phyloP scores from a whole-genome alignment of 2,113 vertebrate species.

The Murina feae region DNA sequence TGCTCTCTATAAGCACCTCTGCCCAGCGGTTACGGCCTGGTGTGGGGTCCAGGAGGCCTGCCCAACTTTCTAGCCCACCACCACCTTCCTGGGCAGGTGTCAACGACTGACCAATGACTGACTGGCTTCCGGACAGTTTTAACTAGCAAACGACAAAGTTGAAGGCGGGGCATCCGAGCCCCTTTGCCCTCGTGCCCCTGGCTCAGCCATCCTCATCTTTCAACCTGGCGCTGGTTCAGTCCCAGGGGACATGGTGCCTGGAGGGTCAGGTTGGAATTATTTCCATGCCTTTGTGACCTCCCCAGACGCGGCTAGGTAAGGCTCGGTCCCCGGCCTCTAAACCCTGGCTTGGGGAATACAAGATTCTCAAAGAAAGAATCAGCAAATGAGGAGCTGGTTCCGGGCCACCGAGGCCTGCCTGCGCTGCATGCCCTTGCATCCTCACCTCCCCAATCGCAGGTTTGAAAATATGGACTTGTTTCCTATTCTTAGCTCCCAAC shows the following conservation, averaged over 20 bases:
- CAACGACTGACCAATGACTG: background rate
- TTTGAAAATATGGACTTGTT: constrained; percentile 78
- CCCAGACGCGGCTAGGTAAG: background rate
- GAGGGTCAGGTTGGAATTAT: background rate
- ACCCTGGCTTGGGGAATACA: background rate
- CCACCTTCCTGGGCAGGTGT: background rate
- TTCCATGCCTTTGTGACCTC: background rate
- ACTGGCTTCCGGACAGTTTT: background rate
- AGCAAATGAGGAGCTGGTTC: constrained; percentile 71
- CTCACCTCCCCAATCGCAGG: constrained; percentile 67
- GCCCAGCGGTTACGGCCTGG: background rate
- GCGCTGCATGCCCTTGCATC: constrained; percentile 63
- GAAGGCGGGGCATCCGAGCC: background rate
- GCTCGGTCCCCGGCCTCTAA: background rate
- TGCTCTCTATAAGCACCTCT: background rate
- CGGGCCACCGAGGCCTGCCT: constrained; percentile 70
- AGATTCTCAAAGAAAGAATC: constrained; percentile 15
- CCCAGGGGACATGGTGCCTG: background rate
- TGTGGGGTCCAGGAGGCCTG: too few species aligned
- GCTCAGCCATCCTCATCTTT: background rate
- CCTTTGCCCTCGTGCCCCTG: background rate
- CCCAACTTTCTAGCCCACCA: background rate
- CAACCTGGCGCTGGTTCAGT: background rate
- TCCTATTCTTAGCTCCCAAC: constrained; percentile 64
- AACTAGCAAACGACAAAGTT: background rate